Evolutionary conservation across 1,140 invertebrate species (phyloP).

Genomic region (Lucilia sericata): DNA sequence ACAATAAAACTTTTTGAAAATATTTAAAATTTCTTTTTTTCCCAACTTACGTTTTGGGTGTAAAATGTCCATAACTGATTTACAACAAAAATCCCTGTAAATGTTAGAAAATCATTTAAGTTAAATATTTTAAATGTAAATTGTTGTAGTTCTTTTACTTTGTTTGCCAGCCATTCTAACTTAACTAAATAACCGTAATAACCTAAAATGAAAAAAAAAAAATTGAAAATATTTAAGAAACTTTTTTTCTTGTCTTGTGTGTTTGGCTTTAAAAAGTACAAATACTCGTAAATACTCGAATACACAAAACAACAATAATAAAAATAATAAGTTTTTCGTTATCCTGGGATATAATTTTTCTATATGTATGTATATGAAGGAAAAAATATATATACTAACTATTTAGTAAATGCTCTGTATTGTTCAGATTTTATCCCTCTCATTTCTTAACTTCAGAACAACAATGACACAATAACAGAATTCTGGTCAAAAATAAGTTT

Average conservation of each 20-base stretch:
- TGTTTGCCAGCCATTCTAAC: background rate
- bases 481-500: slow-evolving; percentile 3
- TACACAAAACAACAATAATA: background rate
- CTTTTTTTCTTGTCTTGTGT: background rate
- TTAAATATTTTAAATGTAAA: slow-evolving; percentile 13
- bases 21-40: background rate
- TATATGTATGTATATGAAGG: background rate
- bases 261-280: background rate
- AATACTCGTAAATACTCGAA: background rate
- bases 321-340: slow-evolving; percentile 19
- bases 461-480: background rate
- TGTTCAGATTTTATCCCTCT: background rate
- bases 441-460: background rate
- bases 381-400: too few species aligned
- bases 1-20: background rate
- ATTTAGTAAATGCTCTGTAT: background rate
- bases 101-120: slow-evolving; percentile 18
- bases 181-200: slow-evolving; percentile 24
- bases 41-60: background rate
- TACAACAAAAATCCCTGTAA: background rate
- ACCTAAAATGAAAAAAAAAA: background rate
- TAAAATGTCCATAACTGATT: background rate
- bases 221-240: background rate
- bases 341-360: slow-evolving; percentile 16
- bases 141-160: background rate